These are phyloP conservation scores for Cheilosia grossa DNA, from an alignment of 2,888 invertebrate species.

Conservation along the genomic window DNA sequence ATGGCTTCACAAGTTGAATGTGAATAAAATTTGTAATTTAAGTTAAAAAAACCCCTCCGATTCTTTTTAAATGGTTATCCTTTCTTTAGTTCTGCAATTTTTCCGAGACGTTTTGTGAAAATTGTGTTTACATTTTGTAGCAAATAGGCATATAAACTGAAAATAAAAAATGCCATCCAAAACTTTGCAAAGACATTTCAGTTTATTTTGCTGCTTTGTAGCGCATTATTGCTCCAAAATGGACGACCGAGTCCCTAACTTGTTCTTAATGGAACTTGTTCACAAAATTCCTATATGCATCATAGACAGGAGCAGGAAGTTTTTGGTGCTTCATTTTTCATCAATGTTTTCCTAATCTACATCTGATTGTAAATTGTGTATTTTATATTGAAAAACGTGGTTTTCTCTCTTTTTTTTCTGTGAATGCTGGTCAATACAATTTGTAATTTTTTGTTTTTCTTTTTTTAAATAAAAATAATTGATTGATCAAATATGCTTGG, in stretches of 20 bases:
- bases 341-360: slow-evolving; percentile 12
- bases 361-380: slow-evolving; percentile 63
- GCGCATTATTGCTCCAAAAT: too few species aligned
- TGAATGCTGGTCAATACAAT: background rate
- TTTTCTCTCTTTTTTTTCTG: too few species aligned
- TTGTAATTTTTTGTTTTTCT: slow-evolving; percentile 34
- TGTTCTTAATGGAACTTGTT: too few species aligned
- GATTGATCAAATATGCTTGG: slow-evolving; percentile 71
- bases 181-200: too few species aligned
- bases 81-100: background rate
- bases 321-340: slow-evolving; percentile 21
- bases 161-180: too few species aligned
- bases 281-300: too few species aligned
- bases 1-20: slow-evolving; percentile 66
- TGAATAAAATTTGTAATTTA: slow-evolving; percentile 49
- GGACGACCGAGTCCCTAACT: too few species aligned
- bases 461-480: slow-evolving; percentile 53
- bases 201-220: too few species aligned
- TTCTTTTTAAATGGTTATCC: background rate
- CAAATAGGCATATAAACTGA: too few species aligned
- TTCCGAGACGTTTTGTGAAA: slow-evolving; percentile 10
- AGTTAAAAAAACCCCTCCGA: slow-evolving; percentile 6
- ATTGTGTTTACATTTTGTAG: background rate
- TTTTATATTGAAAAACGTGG: slow-evolving; percentile 9
- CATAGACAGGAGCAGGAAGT: slow-evolving; percentile 55